Evolutionary conservation across 1,140 invertebrate species (phyloP).

Genomic region (Liolophura sinensis): DNA sequence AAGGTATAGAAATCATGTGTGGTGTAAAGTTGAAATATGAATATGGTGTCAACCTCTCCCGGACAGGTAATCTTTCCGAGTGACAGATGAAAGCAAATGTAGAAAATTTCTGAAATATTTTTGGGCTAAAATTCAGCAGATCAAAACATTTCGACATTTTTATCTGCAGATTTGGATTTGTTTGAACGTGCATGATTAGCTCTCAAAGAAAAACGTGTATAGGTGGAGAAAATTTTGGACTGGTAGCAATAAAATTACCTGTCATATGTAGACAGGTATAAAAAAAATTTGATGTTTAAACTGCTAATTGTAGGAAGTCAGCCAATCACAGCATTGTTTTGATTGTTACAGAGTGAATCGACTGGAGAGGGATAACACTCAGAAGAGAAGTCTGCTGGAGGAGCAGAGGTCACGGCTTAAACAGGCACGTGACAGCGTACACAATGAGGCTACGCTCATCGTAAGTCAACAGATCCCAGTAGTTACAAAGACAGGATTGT

Average conservation of each 20-base stretch:
- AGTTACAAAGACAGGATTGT: background rate
- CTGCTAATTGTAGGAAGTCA: background rate
- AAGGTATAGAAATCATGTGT: too few relatives aligned
- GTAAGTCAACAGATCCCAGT: constrained; percentile 16
- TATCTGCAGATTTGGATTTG: too few relatives aligned
- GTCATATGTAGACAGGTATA: background rate
- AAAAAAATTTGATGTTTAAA: background rate
- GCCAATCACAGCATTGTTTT: background rate
- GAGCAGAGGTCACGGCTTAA: constrained; percentile 48
- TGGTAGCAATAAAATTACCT: background rate
- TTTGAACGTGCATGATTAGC: too few relatives aligned
- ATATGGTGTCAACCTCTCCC: too few relatives aligned
- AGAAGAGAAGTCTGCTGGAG: constrained; percentile 53
- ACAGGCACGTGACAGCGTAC: constrained; percentile 43
- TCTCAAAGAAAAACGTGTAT: too few relatives aligned
- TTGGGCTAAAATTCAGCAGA: too few relatives aligned
- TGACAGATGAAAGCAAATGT: too few relatives aligned
- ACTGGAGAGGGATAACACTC: constrained; percentile 49
- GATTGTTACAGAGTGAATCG: constrained; percentile 41
- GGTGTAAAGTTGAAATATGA: too few relatives aligned
- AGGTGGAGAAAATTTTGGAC: too few relatives aligned
- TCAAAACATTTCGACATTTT: too few relatives aligned
- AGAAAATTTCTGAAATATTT: too few relatives aligned
- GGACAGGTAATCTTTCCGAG: too few relatives aligned
- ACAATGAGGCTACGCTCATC: constrained; percentile 41